Percentiles rank a stretch among this genome's conserved stretches.
Conservation (phyloP, 1,140 invertebrate genomes). For the Lasaia peninsularis region DNA sequence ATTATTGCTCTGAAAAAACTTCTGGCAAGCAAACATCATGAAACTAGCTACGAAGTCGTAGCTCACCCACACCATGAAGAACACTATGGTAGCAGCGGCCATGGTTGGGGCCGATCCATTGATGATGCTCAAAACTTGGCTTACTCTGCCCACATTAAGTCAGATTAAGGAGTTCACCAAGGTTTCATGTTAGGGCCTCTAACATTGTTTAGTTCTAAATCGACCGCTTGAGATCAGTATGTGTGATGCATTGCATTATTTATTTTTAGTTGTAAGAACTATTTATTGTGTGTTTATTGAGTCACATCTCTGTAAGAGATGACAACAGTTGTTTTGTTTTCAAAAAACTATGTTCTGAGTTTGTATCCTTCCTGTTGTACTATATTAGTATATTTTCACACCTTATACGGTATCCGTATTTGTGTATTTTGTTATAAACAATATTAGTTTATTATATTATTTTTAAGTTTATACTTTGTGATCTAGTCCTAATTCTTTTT, state of each 20-base stretch:
- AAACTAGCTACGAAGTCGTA: conserved; percentile 85
- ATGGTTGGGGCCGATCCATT: conserved; percentile 78
- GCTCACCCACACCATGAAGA: conserved; percentile 82
- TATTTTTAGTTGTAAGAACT: conserved; percentile 54
- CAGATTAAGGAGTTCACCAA: conserved; percentile 50
- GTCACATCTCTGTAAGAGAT: conserved; percentile 52
- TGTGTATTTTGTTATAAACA: conserved; percentile 63
- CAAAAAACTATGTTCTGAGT: conserved; percentile 56
- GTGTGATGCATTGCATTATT: conserved; percentile 39
- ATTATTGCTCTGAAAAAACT: conserved; percentile 89
- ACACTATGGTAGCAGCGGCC: conserved; percentile 75
- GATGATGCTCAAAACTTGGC: conserved; percentile 80
- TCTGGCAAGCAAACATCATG: conserved; percentile 82
- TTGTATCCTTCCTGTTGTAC: conserved; percentile 65
- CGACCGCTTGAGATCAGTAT: conserved; percentile 25
- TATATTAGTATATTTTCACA: conserved; percentile 67
- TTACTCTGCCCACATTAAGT: conserved; percentile 79
- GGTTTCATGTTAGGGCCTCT: conserved; percentile 33
- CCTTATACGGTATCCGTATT: conserved; percentile 74
- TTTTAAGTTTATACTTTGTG: conserved; percentile 34
- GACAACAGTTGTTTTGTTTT: conserved; percentile 57
- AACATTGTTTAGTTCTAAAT: conserved; percentile 32
- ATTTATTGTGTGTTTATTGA: conserved; percentile 63
- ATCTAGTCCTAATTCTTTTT: conserved; percentile 51
- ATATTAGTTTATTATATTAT: conserved; percentile 30